Evolutionary conservation across 2,888 invertebrate species (phyloP).

Genomic region (Drosophila austrosaltans): DNA sequence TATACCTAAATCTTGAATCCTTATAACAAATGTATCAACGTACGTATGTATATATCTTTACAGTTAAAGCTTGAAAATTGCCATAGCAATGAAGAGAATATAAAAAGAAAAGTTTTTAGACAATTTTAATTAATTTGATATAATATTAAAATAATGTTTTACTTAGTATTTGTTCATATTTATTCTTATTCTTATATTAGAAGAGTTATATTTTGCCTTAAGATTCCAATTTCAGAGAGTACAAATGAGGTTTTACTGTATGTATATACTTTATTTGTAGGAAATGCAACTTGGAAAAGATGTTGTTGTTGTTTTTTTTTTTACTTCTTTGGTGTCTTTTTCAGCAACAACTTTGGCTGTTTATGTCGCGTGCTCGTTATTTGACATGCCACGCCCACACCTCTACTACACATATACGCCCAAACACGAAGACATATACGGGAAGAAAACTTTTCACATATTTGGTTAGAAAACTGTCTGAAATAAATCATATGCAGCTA

Average conservation of each 20-base stretch:
- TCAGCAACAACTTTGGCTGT: slow-evolving; percentile 12
- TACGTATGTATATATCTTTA: too few relatives aligned
- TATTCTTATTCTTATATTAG: too few relatives aligned
- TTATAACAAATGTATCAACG: too few relatives aligned
- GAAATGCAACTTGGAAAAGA: slow-evolving; percentile 4
- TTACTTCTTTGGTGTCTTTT: neutral
- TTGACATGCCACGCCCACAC: slow-evolving; percentile 22
- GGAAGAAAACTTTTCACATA: slow-evolving; percentile 46
- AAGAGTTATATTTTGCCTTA: too few relatives aligned
- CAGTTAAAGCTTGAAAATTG: too few relatives aligned
- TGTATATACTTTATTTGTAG: neutral
- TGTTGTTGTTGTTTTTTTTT: neutral
- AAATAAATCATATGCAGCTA: slow-evolving; percentile 66
- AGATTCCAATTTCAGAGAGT: too few relatives aligned
- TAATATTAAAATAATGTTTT: too few relatives aligned
- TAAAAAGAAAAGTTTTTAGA: too few relatives aligned
- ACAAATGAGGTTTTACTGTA: neutral
- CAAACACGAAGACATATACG: slow-evolving; percentile 1
- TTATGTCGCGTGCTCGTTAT: slow-evolving; percentile 23
- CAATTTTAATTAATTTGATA: too few relatives aligned
- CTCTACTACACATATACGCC: neutral
- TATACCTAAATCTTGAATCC: too few relatives aligned
- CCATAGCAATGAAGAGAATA: too few relatives aligned
- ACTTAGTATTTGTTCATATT: too few relatives aligned
- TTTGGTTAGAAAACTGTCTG: slow-evolving; percentile 59